Percentiles rank a stretch among this genome's conserved stretches.
Evolutionary conservation across 2,113 vertebrate genomes (phyloP).

Genomic region (Vombatus ursinus): DNA sequence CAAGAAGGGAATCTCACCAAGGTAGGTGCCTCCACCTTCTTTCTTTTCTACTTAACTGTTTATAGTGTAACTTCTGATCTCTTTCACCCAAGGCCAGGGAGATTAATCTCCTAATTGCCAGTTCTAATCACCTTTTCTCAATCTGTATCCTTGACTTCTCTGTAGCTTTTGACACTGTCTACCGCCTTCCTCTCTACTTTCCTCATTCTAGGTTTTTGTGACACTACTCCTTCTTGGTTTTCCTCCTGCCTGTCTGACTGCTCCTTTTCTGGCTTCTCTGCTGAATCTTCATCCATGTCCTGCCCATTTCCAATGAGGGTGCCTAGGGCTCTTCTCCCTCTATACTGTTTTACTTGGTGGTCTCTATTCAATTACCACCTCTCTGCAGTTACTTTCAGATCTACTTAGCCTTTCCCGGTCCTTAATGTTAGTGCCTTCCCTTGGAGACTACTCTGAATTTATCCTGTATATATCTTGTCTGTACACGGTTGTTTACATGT

Average conservation of each 20-base stretch:
- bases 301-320: neutral
- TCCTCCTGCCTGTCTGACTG: neutral
- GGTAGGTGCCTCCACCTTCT: neutral
- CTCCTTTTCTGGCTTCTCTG: neutral
- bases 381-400: neutral
- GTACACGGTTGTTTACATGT: neutral
- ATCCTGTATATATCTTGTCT: neutral
- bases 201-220: neutral
- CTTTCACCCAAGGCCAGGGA: neutral
- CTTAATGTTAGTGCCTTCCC: neutral
- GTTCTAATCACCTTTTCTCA: neutral
- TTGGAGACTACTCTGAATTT: neutral
- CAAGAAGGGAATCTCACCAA: neutral
- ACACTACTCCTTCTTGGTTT: neutral
- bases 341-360: neutral
- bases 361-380: too few species aligned
- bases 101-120: neutral
- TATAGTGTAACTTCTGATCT: neutral
- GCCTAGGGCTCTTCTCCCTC: neutral
- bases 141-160: neutral
- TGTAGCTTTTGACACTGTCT: neutral
- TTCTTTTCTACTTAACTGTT: neutral
- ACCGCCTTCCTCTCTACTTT: neutral
- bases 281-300: neutral
- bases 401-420: neutral